Evolutionary conservation across 2,888 invertebrate species (phyloP).

Genomic region (Dicyrtoma fusca): DNA sequence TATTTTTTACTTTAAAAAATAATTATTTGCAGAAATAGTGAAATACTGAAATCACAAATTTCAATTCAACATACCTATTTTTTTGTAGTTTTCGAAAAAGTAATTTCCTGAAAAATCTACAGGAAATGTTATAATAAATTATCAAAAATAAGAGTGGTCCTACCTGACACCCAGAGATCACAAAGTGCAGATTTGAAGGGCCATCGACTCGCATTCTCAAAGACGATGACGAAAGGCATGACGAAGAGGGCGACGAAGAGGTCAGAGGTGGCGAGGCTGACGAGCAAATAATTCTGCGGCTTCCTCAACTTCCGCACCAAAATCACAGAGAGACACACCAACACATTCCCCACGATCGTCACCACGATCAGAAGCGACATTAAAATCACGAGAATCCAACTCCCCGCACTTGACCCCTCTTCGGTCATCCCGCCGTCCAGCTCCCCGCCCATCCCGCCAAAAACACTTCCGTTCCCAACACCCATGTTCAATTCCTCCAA

Average conservation of each 20-base stretch:
- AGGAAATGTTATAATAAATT: background rate
- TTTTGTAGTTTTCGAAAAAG: no score
- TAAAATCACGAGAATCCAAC: conserved; percentile 63
- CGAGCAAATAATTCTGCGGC: conserved; percentile 88
- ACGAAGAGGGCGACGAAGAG: conserved; percentile 93
- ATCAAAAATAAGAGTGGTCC: no score
- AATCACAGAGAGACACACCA: conserved; percentile 94
- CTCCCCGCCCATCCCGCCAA: background rate
- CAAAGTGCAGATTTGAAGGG: conserved; percentile 51
- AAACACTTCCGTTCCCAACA: background rate
- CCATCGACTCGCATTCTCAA: conserved; percentile 48
- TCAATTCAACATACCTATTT: no score
- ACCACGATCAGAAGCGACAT: conserved; percentile 65
- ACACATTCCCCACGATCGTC: conserved; percentile 84
- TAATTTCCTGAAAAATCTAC: background rate
- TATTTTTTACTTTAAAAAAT: no score
- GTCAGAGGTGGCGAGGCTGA: conserved; percentile 94
- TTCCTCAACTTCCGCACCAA: conserved; percentile 87
- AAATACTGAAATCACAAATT: no score
- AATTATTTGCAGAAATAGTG: no score
- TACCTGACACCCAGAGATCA: conserved; percentile 56
- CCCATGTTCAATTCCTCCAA: background rate
- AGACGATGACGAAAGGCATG: conserved; percentile 90
- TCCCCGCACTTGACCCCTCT: no score
- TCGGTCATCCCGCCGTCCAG: no score